A percentile compares a stretch with the other conserved stretches of the same genome.
These are phyloP conservation scores for Cryptocephalus moraei DNA, from an alignment of 2,888 invertebrate species.

Conservation along the genomic window DNA sequence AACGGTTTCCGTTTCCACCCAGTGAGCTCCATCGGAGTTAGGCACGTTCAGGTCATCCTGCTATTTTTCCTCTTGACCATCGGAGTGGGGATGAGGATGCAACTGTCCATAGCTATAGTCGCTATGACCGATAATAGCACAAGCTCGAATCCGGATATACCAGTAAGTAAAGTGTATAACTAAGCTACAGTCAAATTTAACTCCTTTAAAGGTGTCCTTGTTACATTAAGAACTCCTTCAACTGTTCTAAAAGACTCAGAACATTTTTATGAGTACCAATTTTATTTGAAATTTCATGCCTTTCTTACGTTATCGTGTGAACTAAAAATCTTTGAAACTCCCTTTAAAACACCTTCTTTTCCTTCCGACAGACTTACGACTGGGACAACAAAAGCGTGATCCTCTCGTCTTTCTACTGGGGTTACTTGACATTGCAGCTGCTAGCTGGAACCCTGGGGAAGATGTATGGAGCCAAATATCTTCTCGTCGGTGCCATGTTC, in stretches of 20 bases:
- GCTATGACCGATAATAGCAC: slow-evolving; percentile 54
- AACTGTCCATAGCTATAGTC: slow-evolving; percentile 58
- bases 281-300: too few relatives aligned
- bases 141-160: slow-evolving; percentile 32
- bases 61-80: slow-evolving; percentile 49
- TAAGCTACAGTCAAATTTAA: too few relatives aligned
- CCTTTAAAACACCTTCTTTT: too few relatives aligned
- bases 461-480: slow-evolving; percentile 59
- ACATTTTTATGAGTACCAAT: too few relatives aligned
- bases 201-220: too few relatives aligned
- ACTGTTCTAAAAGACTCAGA: too few relatives aligned
- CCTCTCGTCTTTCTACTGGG: slow-evolving; percentile 69
- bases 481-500: slow-evolving; percentile 46
- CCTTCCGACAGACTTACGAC: slow-evolving; percentile 38
- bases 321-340: too few relatives aligned
- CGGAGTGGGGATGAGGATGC: slow-evolving; percentile 52
- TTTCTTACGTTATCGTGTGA: too few relatives aligned
- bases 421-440: slow-evolving; percentile 61
- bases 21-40: slow-evolving; percentile 44
- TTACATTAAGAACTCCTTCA: too few relatives aligned
- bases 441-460: slow-evolving; percentile 61
- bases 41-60: slow-evolving; percentile 50
- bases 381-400: slow-evolving; percentile 47
- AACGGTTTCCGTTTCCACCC: too few relatives aligned
- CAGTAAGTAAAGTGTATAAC: slow-evolving; percentile 32